These are phyloP conservation scores for Cotesia vestalis DNA, from an alignment of 1,140 invertebrate species.

Conservation along the genomic window DNA sequence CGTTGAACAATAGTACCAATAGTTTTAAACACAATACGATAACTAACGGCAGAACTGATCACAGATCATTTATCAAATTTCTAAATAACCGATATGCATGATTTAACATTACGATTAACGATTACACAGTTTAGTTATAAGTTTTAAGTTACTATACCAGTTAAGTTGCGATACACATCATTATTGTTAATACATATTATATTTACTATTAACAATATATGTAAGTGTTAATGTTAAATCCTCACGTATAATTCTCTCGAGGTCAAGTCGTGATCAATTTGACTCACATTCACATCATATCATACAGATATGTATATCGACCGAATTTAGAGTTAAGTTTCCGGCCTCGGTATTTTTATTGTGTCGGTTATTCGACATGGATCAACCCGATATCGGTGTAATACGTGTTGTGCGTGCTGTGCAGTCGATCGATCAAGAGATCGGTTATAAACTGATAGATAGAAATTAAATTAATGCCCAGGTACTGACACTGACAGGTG, in stretches of 20 bases:
- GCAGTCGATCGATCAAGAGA: conserved; percentile 17
- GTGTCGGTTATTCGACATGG: not conserved
- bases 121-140: no score
- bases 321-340: conserved; percentile 2
- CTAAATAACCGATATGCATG: conserved; percentile 13
- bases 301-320: not conserved
- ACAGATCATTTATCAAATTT: conserved; percentile 12
- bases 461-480: not conserved
- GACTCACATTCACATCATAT: not conserved
- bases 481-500: conserved; percentile 9
- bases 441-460: not conserved
- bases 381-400: not conserved
- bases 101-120: not conserved
- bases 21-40: not conserved
- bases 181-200: no score
- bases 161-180: no score
- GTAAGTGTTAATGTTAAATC: not conserved
- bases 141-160: no score
- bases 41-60: not conserved
- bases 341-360: not conserved
- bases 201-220: not conserved
- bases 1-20: not conserved
- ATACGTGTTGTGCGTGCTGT: not conserved
- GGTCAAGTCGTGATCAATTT: conserved; percentile 10
- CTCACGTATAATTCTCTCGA: conserved; percentile 15